Evolutionary conservation across 2,888 invertebrate species (phyloP).

Genomic region (Aphelenchoides bicaudatus): DNA sequence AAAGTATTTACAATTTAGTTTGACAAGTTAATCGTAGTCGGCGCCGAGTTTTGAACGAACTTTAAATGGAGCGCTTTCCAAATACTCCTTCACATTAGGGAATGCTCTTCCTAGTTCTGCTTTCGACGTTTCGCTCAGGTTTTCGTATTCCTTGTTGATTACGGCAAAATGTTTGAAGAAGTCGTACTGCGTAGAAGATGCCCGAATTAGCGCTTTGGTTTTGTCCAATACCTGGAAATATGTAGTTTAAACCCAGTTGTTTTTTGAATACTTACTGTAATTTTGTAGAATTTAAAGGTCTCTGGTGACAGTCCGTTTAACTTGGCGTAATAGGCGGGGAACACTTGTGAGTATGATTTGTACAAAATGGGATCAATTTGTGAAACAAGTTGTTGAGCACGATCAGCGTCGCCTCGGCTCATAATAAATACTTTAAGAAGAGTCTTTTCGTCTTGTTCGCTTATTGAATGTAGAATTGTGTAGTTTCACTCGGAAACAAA

Average conservation of each 20-base stretch:
- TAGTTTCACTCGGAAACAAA: background rate
- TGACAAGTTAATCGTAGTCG: slow-evolving; percentile 1
- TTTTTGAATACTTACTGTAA: no score
- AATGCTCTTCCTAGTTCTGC: background rate
- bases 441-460: background rate
- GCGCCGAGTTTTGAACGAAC: background rate
- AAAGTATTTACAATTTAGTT: no score
- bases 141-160: background rate
- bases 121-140: slow-evolving; percentile 4
- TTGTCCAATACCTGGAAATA: slow-evolving; percentile 1
- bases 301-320: no score
- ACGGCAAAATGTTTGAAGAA: slow-evolving; percentile 2
- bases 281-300: no score
- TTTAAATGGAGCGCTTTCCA: background rate
- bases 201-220: slow-evolving; percentile 5
- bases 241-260: background rate
- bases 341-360: background rate
- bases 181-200: background rate
- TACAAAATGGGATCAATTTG: background rate
- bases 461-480: background rate
- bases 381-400: background rate
- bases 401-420: background rate
- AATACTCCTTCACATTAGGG: slow-evolving; percentile 4
- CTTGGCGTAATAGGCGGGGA: slow-evolving; percentile 8
- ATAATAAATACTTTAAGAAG: background rate